Percentiles rank a stretch among this genome's conserved stretches.
Conservation (phyloP, 2,113 vertebrate species). For the Deroptyus accipitrinus region DNA sequence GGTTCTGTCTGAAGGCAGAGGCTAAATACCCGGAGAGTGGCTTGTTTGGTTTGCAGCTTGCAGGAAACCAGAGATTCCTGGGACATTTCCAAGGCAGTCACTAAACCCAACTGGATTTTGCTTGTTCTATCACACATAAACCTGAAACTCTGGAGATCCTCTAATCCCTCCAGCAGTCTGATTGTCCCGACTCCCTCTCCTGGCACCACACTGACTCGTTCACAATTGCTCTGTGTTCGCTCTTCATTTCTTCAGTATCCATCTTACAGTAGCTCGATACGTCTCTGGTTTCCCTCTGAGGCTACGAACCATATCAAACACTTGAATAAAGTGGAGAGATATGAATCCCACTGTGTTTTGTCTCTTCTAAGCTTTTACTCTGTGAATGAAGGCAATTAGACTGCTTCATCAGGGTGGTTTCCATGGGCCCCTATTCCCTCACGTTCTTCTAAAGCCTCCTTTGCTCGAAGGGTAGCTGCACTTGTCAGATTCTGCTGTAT, state of each 20-base stretch:
- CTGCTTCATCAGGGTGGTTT: background rate
- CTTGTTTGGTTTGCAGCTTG: background rate
- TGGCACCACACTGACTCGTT: background rate
- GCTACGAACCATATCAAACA: background rate
- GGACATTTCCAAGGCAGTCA: background rate
- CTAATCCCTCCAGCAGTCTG: background rate
- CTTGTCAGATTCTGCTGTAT: background rate
- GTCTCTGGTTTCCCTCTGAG: background rate
- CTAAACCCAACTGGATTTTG: background rate
- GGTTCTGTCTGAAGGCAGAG: background rate
- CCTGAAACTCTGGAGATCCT: background rate
- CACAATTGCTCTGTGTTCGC: background rate
- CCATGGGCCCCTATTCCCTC: background rate
- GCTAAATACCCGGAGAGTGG: background rate
- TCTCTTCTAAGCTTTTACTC: background rate
- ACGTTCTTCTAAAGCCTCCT: background rate
- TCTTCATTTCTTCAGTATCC: background rate
- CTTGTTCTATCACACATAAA: background rate
- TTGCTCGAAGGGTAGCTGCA: background rate
- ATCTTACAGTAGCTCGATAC: background rate
- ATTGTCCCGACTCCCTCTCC: background rate
- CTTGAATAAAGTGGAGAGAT: background rate
- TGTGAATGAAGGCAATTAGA: background rate
- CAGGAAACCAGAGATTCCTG: conserved; percentile 37
- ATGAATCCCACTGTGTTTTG: background rate